Evolutionary conservation across 2,888 invertebrate species (phyloP).

Genomic region (Macrophya annulata): DNA sequence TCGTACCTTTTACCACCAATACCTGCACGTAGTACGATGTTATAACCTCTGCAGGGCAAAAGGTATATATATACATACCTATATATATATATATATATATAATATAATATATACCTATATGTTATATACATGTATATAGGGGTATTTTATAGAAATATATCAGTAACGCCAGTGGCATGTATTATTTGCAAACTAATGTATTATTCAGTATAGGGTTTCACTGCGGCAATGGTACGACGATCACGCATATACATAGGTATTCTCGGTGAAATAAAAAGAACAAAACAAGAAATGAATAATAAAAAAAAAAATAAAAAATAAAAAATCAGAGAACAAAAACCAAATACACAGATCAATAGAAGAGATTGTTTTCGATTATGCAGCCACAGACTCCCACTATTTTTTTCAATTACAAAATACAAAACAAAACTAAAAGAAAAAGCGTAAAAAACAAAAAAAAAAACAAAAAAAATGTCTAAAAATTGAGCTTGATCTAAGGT

Average conservation of each 20-base stretch:
- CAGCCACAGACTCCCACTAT: not conserved
- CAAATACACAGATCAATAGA: not conserved
- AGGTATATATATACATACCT: too few relatives aligned
- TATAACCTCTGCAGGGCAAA: too few relatives aligned
- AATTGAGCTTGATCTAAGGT: too few relatives aligned
- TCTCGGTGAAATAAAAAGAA: not conserved
- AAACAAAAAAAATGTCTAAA: too few relatives aligned
- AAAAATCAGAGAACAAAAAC: not conserved
- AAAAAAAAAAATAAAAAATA: not conserved
- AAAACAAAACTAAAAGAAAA: too few relatives aligned
- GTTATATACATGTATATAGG: too few relatives aligned
- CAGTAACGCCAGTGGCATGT: constrained; percentile 32
- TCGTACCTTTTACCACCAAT: too few relatives aligned
- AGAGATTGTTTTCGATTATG: not conserved
- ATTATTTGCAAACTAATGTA: constrained; percentile 39
- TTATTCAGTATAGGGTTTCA: constrained; percentile 24
- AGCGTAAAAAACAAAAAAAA: too few relatives aligned
- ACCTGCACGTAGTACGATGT: too few relatives aligned
- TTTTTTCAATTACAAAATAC: too few relatives aligned
- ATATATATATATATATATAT: too few relatives aligned
- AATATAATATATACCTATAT: too few relatives aligned
- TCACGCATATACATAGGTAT: constrained; percentile 74
- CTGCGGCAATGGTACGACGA: constrained; percentile 10
- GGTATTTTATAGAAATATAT: constrained; percentile 3
- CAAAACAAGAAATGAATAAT: not conserved